phyloP scores from a whole-genome alignment of 2,113 vertebrate genomes.

The Harpagus bidentatus region DNA sequence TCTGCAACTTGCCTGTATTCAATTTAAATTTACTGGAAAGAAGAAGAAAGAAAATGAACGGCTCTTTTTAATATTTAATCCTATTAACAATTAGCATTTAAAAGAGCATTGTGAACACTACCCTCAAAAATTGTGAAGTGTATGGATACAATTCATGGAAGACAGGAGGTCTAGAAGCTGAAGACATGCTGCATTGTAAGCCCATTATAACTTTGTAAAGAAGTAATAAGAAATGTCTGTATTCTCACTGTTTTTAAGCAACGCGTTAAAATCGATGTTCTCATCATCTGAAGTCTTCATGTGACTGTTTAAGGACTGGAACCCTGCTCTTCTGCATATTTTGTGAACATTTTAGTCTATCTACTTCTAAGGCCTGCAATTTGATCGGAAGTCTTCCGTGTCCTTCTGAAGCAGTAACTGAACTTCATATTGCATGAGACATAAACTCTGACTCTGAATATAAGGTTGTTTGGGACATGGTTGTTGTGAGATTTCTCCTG shows the following conservation, averaged over 20 bases:
- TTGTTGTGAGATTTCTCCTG: neutral
- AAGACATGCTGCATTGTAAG: neutral
- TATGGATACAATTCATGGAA: neutral
- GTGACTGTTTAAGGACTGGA: neutral
- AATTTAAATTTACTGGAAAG: neutral
- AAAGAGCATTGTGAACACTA: neutral
- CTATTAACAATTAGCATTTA: neutral
- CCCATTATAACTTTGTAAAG: neutral
- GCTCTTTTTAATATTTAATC: neutral
- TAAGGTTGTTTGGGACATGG: neutral
- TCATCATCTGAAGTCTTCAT: neutral
- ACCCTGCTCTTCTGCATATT: neutral
- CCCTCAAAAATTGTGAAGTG: neutral
- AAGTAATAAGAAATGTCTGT: neutral
- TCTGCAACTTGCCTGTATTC: neutral
- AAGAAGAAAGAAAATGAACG: neutral
- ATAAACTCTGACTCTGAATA: neutral
- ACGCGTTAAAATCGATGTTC: rapidly evolving
- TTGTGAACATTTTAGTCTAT: neutral
- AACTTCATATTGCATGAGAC: neutral
- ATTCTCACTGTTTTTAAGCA: neutral
- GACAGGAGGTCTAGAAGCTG: neutral
- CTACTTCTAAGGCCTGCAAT: neutral
- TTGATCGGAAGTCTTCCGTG: neutral
- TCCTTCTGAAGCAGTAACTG: neutral